Evolutionary conservation across 2,797 vertebrate genomes (phyloP).

Genomic region (Peromyscus attwateri): DNA sequence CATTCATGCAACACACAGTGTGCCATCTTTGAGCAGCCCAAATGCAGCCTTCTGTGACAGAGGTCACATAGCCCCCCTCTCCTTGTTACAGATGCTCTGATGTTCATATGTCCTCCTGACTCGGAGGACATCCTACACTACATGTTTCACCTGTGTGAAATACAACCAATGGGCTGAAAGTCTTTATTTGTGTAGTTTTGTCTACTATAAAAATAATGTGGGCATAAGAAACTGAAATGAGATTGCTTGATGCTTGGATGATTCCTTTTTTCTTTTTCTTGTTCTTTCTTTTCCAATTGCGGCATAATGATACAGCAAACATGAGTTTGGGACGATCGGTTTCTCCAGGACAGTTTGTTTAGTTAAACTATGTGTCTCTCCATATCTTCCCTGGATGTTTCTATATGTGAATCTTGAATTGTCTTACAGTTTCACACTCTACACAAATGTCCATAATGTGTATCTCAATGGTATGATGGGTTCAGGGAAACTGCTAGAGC

Average conservation of each 20-base stretch:
- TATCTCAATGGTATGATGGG: not conserved
- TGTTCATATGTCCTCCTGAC: not conserved
- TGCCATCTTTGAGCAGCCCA: not conserved
- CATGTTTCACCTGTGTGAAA: not conserved
- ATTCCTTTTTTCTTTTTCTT: slow-evolving; percentile 13
- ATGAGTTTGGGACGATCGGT: slow-evolving; percentile 63
- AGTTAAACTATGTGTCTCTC: slow-evolving; percentile 75
- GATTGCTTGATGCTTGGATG: slow-evolving; percentile 63
- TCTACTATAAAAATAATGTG: slow-evolving; percentile 74
- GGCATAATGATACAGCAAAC: slow-evolving; percentile 54
- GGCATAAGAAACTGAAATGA: slow-evolving; percentile 72
- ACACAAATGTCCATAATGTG: not conserved
- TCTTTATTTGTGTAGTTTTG: slow-evolving; percentile 60
- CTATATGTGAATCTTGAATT: not conserved
- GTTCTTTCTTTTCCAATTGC: not conserved
- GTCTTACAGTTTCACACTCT: not conserved
- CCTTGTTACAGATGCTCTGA: not conserved
- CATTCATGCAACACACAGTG: not conserved
- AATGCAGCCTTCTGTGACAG: not conserved
- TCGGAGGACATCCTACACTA: not conserved
- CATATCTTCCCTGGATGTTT: slow-evolving; percentile 40
- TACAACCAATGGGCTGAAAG: not conserved
- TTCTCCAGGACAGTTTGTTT: slow-evolving; percentile 70
- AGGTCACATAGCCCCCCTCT: not conserved
- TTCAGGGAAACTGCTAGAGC: not conserved